Percentiles rank a stretch among this genome's conserved stretches.
Evolutionary conservation across 2,797 vertebrate species (phyloP).

Genomic region (Catostomus latipinnis): DNA sequence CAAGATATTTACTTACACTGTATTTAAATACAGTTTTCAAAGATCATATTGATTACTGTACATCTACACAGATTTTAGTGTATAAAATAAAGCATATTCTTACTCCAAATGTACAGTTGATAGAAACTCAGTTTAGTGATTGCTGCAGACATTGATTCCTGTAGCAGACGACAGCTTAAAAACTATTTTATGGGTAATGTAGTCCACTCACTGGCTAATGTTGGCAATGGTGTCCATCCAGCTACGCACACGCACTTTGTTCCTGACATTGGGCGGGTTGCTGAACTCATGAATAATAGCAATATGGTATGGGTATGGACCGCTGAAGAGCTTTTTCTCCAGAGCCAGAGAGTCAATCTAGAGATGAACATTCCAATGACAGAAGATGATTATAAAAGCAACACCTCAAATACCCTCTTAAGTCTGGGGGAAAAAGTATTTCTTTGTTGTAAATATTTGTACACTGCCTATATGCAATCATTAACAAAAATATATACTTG

Average conservation of each 20-base stretch:
- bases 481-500: too few species aligned
- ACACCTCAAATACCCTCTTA: background rate
- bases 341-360: constrained; percentile 92
- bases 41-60: too few species aligned
- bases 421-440: too few species aligned
- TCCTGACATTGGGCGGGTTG: constrained; percentile 95
- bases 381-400: background rate
- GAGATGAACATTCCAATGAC: constrained; percentile 20
- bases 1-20: background rate
- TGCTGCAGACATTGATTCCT: too few species aligned
- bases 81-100: too few species aligned
- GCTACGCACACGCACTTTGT: constrained; percentile 96
- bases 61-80: too few species aligned
- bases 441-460: too few species aligned
- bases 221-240: constrained; percentile 99
- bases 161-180: too few species aligned
- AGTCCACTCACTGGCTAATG: constrained; percentile 93
- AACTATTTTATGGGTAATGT: constrained; percentile 8
- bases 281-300: constrained; percentile 98
- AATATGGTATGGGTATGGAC: constrained; percentile 97
- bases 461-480: too few species aligned
- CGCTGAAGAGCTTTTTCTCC: constrained; percentile 94
- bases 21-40: background rate
- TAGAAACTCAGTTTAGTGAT: too few species aligned
- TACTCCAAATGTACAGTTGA: too few species aligned